A percentile compares a stretch with the other conserved stretches of the same genome.
These are phyloP conservation scores for Dusona sp. DNA, from an alignment of 2,888 invertebrate genomes.

Conservation along the genomic window DNA sequence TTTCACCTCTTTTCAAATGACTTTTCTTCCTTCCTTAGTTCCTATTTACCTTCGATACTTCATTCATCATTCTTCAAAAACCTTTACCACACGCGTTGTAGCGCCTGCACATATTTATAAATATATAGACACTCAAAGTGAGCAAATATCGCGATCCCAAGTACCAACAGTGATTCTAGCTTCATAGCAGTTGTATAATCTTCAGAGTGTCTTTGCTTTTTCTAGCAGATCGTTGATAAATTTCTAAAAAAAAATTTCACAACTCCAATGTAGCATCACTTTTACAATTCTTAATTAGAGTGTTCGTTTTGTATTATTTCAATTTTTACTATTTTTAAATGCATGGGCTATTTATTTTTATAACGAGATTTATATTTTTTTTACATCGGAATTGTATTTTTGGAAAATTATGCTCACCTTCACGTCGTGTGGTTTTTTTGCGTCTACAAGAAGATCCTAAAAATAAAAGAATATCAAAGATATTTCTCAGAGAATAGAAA, in stretches of 20 bases:
- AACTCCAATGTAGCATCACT: neutral
- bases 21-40: conserved; percentile 28
- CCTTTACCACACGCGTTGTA: conserved; percentile 24
- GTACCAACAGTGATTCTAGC: conserved; percentile 69
- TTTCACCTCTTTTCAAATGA: conserved; percentile 37
- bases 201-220: conserved; percentile 95
- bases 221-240: conserved; percentile 95
- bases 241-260: conserved; percentile 88
- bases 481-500: neutral
- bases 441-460: conserved; percentile 92
- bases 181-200: conserved; percentile 69
- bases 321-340: no score
- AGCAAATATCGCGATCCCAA: conserved; percentile 77
- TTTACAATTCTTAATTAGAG: neutral
- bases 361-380: neutral
- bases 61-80: conserved; percentile 12
- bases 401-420: conserved; percentile 86
- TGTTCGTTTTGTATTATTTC: no score
- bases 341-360: no score
- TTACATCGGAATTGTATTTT: neutral
- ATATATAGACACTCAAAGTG: conserved; percentile 70
- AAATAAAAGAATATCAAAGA: conserved; percentile 77
- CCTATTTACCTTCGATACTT: conserved; percentile 51
- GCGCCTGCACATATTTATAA: conserved; percentile 23
- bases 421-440: conserved; percentile 95